Evolutionary conservation across 1,140 invertebrate species (phyloP).

Genomic region (Hesperophylax magnus): DNA sequence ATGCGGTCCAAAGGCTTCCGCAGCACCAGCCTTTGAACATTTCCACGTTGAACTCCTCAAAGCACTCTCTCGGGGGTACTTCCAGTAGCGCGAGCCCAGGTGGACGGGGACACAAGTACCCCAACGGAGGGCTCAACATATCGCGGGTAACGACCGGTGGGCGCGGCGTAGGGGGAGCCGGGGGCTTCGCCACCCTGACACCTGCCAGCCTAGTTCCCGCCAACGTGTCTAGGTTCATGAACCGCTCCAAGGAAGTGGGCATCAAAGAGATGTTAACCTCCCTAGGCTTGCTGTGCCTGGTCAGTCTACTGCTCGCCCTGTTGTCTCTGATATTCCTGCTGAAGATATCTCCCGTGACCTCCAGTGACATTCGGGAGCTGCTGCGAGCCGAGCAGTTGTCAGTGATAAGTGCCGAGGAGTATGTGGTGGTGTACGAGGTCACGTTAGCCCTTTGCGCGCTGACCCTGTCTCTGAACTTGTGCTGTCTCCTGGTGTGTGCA

Average conservation of each 20-base stretch:
- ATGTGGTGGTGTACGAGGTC: constrained; percentile 91
- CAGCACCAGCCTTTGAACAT: constrained; percentile 77
- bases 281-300: constrained; percentile 86
- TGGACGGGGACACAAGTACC: constrained; percentile 62
- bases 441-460: constrained; percentile 90
- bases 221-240: constrained; percentile 65
- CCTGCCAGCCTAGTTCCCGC: constrained; percentile 71
- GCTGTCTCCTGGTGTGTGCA: constrained; percentile 92
- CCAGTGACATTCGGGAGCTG: constrained; percentile 70
- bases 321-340: constrained; percentile 88
- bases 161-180: constrained; percentile 47
- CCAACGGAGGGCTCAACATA: constrained; percentile 64
- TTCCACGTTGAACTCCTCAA: constrained; percentile 77
- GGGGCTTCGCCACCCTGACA: constrained; percentile 60
- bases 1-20: constrained; percentile 66
- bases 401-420: constrained; percentile 80
- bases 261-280: constrained; percentile 88
- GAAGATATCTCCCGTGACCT: constrained; percentile 80
- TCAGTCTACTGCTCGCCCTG: constrained; percentile 85
- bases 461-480: constrained; percentile 89
- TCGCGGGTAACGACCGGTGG: constrained; percentile 60
- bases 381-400: constrained; percentile 71
- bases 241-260: constrained; percentile 71
- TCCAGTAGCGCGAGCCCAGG: constrained; percentile 70
- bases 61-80: constrained; percentile 80